Percentiles rank a stretch among this genome's conserved stretches.
Evolutionary conservation across 2,113 vertebrate species (phyloP).

Genomic region (Sceloporus tristichus): DNA sequence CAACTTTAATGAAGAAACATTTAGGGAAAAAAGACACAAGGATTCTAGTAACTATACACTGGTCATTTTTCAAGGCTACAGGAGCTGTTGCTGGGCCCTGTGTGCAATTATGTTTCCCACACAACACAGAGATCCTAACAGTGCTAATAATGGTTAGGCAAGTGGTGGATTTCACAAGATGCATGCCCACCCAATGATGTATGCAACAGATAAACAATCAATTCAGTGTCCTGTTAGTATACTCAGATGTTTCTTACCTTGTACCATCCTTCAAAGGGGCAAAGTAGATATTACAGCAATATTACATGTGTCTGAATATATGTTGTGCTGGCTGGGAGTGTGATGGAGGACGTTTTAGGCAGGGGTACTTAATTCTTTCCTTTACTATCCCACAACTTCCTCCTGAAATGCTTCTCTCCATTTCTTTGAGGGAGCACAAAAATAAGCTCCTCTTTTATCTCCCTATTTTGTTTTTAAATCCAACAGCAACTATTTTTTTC

Average conservation of each 20-base stretch:
- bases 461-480: too few species aligned
- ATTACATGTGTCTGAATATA: background rate
- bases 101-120: slow-evolving; percentile 6
- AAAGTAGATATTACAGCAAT: too few species aligned
- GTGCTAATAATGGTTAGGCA: background rate
- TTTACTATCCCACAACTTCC: too few species aligned
- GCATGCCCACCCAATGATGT: background rate
- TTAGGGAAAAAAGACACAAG: slow-evolving; percentile 37
- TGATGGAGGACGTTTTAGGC: too few species aligned
- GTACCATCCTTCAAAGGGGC: too few species aligned
- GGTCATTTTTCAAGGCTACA: slow-evolving; percentile 31
- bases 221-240: too few species aligned
- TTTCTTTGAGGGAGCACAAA: background rate
- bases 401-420: background rate
- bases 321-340: too few species aligned
- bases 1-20: slow-evolving; percentile 58
- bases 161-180: background rate
- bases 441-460: background rate
- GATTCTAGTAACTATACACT: slow-evolving; percentile 41
- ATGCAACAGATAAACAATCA: too few species aligned
- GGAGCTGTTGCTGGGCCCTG: background rate
- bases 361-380: background rate
- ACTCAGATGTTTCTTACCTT: background rate
- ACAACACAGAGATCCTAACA: background rate
- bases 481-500: too few species aligned